Percentiles rank a stretch among this genome's conserved stretches.
phyloP scores from a whole-genome alignment of 2,797 vertebrate genomes.

The Neosalanx taihuensis region DNA sequence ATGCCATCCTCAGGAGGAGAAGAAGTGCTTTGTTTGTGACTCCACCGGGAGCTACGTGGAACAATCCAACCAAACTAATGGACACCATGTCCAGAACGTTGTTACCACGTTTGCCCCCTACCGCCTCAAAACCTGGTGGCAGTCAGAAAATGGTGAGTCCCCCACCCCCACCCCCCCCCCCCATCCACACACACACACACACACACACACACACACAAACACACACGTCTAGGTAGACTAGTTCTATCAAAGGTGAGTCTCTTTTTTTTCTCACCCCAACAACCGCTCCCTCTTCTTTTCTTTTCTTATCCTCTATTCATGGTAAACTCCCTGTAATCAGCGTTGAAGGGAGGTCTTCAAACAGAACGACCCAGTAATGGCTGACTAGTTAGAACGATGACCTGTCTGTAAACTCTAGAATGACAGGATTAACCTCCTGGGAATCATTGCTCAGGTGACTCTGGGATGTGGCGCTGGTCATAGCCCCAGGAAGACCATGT shows the following conservation, averaged over 20 bases:
- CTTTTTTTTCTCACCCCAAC: slow-evolving; percentile 21
- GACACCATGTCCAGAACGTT: slow-evolving; percentile 91
- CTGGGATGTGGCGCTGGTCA: slow-evolving; percentile 22
- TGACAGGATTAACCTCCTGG: slow-evolving; percentile 27
- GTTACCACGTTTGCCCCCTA: slow-evolving; percentile 92
- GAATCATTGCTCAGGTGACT: slow-evolving; percentile 28
- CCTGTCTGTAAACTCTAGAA: slow-evolving; percentile 39
- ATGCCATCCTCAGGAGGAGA: slow-evolving; percentile 85
- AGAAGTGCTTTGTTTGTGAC: slow-evolving; percentile 94
- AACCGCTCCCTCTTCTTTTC: slow-evolving; percentile 18
- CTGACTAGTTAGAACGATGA: slow-evolving; percentile 41
- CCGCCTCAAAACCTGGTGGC: slow-evolving; percentile 97
- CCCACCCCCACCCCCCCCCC: no score
- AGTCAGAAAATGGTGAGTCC: slow-evolving; percentile 91
- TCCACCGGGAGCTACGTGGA: slow-evolving; percentile 77
- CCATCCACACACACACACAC: no score
- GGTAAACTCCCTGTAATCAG: slow-evolving; percentile 55
- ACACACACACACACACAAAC: no score
- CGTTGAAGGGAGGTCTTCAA: slow-evolving; percentile 47
- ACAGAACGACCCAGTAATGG: slow-evolving; percentile 43
- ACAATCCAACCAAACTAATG: slow-evolving; percentile 70
- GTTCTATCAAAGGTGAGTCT: slow-evolving; percentile 49
- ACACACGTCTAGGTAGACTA: slow-evolving; percentile 13
- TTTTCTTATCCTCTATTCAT: slow-evolving; percentile 28
- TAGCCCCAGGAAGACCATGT: slow-evolving; percentile 1